These are phyloP conservation scores for Cherax quadricarinatus DNA, from an alignment of 1,140 invertebrate species.

Conservation along the genomic window DNA sequence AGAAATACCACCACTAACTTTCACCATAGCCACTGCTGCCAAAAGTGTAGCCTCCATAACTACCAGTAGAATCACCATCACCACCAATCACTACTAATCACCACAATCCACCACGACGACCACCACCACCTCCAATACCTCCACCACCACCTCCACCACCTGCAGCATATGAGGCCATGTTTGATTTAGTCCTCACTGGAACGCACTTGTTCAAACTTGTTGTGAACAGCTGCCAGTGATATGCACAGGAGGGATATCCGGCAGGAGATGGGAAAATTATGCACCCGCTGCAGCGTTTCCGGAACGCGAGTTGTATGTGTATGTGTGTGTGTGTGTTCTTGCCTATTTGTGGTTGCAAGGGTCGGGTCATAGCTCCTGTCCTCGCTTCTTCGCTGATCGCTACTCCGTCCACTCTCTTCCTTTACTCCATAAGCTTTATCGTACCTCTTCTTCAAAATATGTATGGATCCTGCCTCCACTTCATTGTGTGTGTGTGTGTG, in stretches of 20 bases:
- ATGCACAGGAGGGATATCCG: neutral
- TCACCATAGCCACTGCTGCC: neutral
- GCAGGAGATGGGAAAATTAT: conserved; percentile 1
- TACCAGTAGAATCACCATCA: too few species aligned
- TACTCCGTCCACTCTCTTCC: too few species aligned
- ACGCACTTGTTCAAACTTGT: neutral
- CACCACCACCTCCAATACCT: neutral
- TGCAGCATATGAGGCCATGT: conserved; percentile 1
- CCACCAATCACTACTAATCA: neutral
- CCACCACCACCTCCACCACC: neutral
- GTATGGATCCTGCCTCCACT: too few species aligned
- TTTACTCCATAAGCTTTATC: too few species aligned
- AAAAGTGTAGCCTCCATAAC: neutral
- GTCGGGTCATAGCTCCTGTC: neutral
- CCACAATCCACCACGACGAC: neutral
- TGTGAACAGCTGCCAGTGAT: neutral
- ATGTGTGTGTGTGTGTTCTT: neutral
- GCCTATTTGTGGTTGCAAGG: neutral
- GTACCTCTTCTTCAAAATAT: too few species aligned
- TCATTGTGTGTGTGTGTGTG: neutral
- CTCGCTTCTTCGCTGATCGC: too few species aligned
- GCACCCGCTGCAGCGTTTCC: neutral
- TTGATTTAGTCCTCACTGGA: conserved; percentile 37
- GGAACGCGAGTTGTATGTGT: neutral
- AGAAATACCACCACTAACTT: neutral